Evolutionary conservation across 1,140 invertebrate species (phyloP), one percentile per base, ranked within the genome.

Genomic region (Papilio machaon): DNA sequence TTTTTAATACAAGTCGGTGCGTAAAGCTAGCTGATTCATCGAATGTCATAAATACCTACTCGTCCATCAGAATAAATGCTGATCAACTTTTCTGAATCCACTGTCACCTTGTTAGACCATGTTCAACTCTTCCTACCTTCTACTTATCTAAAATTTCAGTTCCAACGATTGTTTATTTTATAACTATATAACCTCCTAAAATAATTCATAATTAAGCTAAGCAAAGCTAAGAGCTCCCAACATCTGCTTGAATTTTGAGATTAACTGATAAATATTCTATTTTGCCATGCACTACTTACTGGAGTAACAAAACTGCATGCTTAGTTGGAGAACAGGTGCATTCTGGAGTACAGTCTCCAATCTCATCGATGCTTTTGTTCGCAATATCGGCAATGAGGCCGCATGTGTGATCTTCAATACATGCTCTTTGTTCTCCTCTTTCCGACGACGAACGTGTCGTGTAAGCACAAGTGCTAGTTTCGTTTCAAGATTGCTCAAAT

Each of bases 391-490:
- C 85, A 87, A 84, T 83, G 82, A 86, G 85, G 90, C 85, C 89
- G 83, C 92, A 94, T 92, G 88, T 93, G 91, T 89, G 90, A 92
- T 92, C 89, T 90, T 89, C 82, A 84, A 81, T 89, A 81, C 83
- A 87, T 76, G 82, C 86, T 88, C 91, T 91, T 92, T 94, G 90
- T 92, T 92, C 88, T 83, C 84, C 70, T 85, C 84, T 83, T 88
- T 88, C 82, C 83, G 86, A 89, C 88, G 86, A 81, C 82, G 87
- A 87, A 94, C 92, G 91, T 92, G 92, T 90, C 88, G 82, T 84
- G 87, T 90, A 90, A 92, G 89, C 90, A 90, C 85, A 91, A 93
- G 82, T 89, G 83, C 85, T 85, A 86, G 87, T 84, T 84, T 83
- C 83, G 77, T 87, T 87, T 82, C 81, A 88, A 85, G 82, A 87